Conservation (phyloP, 23 tunicate species). For the Halocynthia roretzi region DNA sequence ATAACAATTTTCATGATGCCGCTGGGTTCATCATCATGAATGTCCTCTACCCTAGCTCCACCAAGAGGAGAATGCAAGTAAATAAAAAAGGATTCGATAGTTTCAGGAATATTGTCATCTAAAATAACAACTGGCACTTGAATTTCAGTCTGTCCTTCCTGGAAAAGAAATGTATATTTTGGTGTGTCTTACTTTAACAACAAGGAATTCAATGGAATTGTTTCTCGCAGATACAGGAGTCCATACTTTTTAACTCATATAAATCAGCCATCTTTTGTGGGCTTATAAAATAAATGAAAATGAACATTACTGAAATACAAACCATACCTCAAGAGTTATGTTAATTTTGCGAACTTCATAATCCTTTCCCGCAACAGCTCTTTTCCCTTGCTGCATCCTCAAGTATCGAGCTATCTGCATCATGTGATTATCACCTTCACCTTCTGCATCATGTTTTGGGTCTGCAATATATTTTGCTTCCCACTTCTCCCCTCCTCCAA, state of each 20-base stretch:
- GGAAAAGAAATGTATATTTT: not conserved
- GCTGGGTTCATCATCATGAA: slow-evolving; percentile 11
- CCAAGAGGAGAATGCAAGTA: slow-evolving; percentile 64
- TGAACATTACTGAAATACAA: not conserved
- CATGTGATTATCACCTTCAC: not conserved
- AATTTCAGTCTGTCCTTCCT: slow-evolving; percentile 39
- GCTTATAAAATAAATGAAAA: not conserved
- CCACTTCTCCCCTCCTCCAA: slow-evolving; percentile 34
- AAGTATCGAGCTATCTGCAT: not conserved
- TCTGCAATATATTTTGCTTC: slow-evolving; percentile 15
- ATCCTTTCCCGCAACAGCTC: slow-evolving; percentile 44
- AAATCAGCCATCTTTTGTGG: no score
- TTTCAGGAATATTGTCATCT: slow-evolving; percentile 58
- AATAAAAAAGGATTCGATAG: slow-evolving; percentile 53
- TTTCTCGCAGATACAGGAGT: no score
- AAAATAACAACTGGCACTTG: slow-evolving; percentile 55
- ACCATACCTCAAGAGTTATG: slow-evolving; percentile 48
- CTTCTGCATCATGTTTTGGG: not conserved
- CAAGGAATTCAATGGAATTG: no score
- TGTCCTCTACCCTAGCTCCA: slow-evolving; percentile 45
- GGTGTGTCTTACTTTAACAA: not conserved
- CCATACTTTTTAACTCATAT: no score
- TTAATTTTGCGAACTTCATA: slow-evolving; percentile 53
- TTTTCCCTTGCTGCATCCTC: slow-evolving; percentile 13
- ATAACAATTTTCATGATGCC: slow-evolving; percentile 36